Evolutionary conservation across 2,888 invertebrate genomes (phyloP).

Genomic region (Octodonta nipae): DNA sequence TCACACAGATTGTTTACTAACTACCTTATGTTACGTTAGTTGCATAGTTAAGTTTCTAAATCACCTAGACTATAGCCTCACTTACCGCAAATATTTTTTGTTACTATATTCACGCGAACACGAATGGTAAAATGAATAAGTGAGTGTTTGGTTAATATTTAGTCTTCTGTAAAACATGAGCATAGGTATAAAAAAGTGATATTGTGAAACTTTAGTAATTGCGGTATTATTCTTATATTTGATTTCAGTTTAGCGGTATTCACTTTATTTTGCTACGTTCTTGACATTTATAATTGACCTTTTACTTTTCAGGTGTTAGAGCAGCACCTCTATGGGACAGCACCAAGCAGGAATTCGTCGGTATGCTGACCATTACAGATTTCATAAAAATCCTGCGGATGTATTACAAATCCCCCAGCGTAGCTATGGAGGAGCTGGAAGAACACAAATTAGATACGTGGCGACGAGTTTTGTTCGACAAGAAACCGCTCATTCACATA

Average conservation of each 20-base stretch:
- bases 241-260: background rate
- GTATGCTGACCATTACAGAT: slow-evolving; percentile 98
- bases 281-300: slow-evolving; percentile 3
- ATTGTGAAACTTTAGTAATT: too few species aligned
- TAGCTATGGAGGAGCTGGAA: slow-evolving; percentile 90
- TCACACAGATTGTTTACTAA: too few species aligned
- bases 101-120: too few species aligned
- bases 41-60: too few species aligned
- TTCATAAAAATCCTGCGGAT: slow-evolving; percentile 96
- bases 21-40: too few species aligned
- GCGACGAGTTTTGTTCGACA: slow-evolving; percentile 81
- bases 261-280: background rate
- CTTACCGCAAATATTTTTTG: too few species aligned
- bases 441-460: slow-evolving; percentile 94
- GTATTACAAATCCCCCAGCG: slow-evolving; percentile 88
- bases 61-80: too few species aligned
- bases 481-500: slow-evolving; percentile 78
- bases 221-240: too few species aligned
- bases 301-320: slow-evolving; percentile 60
- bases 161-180: too few species aligned
- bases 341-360: slow-evolving; percentile 79
- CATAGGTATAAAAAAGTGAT: too few species aligned
- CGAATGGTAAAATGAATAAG: too few species aligned
- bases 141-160: too few species aligned
- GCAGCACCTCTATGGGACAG: slow-evolving; percentile 98